Evolutionary conservation across 2,797 vertebrate species (phyloP).

Genomic region (Halcyon leucocephala): DNA sequence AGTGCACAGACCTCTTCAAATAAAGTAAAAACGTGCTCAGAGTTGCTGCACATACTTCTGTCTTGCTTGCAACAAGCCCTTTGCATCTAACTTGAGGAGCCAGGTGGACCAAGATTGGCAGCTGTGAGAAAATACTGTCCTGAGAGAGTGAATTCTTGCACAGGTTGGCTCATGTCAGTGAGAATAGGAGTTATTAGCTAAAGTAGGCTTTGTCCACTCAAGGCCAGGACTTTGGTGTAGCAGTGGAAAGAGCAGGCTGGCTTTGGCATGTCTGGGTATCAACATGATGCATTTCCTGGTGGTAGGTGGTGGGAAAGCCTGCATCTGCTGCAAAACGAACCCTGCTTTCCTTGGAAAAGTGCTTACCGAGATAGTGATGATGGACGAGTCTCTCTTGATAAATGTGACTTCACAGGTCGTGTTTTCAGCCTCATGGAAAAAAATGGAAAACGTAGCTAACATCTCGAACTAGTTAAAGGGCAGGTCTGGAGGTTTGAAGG

Average conservation of each 20-base stretch:
- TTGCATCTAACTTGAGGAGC: neutral
- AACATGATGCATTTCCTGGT: neutral
- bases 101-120: neutral
- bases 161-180: neutral
- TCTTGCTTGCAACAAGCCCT: neutral
- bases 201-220: neutral
- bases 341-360: constrained; percentile 31
- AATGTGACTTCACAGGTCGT: neutral
- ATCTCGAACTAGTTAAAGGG: neutral
- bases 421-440: constrained; percentile 16
- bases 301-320: constrained; percentile 40
- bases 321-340: neutral
- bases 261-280: constrained; percentile 30
- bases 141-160: neutral
- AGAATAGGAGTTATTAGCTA: neutral
- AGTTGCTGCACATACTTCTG: neutral
- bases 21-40: neutral
- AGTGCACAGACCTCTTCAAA: neutral
- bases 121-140: neutral
- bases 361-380: constrained; percentile 13
- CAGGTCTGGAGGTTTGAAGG: constrained; percentile 11
- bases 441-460: neutral
- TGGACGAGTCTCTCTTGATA: constrained; percentile 29
- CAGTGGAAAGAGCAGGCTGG: constrained; percentile 53
- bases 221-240: neutral